Evolutionary conservation across 2,113 vertebrate genomes (phyloP), one percentile per base, ranked within the genome.

Genomic region (Zosterops hypoxanthus): DNA sequence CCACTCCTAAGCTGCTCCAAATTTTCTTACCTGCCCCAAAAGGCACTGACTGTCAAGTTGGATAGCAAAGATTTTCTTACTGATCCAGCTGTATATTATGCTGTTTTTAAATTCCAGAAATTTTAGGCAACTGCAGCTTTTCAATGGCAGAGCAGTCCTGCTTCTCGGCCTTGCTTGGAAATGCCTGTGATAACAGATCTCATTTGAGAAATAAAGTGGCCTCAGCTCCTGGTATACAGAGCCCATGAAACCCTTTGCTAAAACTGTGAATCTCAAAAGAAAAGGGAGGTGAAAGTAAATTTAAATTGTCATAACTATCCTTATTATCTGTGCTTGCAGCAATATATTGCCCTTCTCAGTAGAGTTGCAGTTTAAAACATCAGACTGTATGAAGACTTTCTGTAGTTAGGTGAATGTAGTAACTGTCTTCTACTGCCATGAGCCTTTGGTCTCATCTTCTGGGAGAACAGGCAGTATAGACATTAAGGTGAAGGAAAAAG

Each of bases 41-140:
- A 92, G 94, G 95, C 86, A 2, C 69, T 84, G 72, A 91, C 94
- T 96, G 92, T 86, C n/a, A 4, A 75, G 71, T 19, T 92, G 87
- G 71, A 88, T 70, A 87, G 86, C 66, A 89, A 92, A 65, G 50
- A 42, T 90, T 93, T 96, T 89, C 75, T 92, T 94, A 80, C 86
- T 83, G 36, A 65, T 86, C 78, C 86, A 93, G 42, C 83, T 91
- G 46, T 56, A 29, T 57, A 56, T 80, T 73, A 50, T 1, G 1
- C 69, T 97, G 36, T 88, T 97, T 83, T 77, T 91, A 72, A 90
- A 94, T 75, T 72, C 36, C n/a, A 42, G 31, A 86, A 64, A 56
- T 79, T 94, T 85, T 72, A 94, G 73, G 36, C 70, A 65, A 56
- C 53, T 78, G 92, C 71, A 82, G 90, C 64, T 96, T 95, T 84